Percentiles rank a stretch among this genome's conserved stretches.
Evolutionary conservation across 2,888 invertebrate genomes (phyloP).

Genomic region (Erebia ligea): DNA sequence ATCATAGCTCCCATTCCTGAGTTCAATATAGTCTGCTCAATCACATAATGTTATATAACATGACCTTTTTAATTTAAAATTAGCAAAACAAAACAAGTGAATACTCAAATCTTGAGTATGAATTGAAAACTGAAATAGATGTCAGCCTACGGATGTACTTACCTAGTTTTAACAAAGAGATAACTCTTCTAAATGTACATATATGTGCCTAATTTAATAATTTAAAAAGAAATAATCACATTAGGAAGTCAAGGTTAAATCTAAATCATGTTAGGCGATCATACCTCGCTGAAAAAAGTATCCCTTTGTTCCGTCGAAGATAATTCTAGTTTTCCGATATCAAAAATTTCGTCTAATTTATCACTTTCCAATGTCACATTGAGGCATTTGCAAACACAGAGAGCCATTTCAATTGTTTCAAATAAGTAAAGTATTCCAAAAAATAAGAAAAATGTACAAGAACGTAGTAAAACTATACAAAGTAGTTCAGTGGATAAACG

Average conservation of each 20-base stretch:
- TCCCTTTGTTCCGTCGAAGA: constrained; percentile 84
- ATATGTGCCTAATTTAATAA: constrained; percentile 13
- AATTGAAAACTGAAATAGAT: background rate
- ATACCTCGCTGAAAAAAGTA: constrained; percentile 87
- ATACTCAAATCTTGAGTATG: background rate
- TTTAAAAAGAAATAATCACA: constrained; percentile 32
- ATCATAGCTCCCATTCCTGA: background rate
- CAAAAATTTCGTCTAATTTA: constrained; percentile 81
- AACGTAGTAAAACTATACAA: constrained; percentile 58
- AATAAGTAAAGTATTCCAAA: constrained; percentile 49
- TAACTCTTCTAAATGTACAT: background rate
- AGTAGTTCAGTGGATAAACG: constrained; percentile 58
- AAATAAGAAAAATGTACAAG: constrained; percentile 64
- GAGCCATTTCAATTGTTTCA: constrained; percentile 74
- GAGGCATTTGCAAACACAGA: constrained; percentile 89
- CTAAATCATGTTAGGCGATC: constrained; percentile 72
- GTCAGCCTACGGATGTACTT: background rate
- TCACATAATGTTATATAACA: background rate
- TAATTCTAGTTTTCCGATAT: constrained; percentile 82
- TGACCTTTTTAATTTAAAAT: background rate
- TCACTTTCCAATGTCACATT: constrained; percentile 87
- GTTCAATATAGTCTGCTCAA: background rate
- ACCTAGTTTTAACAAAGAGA: no score
- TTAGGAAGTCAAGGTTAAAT: constrained; percentile 69
- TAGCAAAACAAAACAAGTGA: background rate